These are phyloP conservation scores for Pollicipes pollicipes DNA, from an alignment of 1,140 invertebrate species.

Conservation along the genomic window DNA sequence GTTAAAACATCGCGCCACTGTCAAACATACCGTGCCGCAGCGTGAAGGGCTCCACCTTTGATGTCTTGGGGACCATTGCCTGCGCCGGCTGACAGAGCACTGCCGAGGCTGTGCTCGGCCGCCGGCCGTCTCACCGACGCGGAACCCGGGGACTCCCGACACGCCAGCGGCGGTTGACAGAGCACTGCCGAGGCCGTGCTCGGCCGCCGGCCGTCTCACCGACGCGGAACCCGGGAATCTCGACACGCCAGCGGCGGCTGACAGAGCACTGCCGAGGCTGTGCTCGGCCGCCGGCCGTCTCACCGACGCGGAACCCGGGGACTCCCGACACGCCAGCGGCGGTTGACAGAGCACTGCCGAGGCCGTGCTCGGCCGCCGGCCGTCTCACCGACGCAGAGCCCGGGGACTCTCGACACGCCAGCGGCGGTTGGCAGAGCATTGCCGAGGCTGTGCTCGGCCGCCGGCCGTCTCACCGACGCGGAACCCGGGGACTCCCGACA, in stretches of 20 bases:
- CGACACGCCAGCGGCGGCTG: too few relatives aligned
- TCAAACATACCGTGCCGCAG: neutral
- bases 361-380: neutral
- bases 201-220: too few relatives aligned
- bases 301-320: neutral
- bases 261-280: too few relatives aligned
- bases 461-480: conserved; percentile 60
- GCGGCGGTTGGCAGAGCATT: neutral
- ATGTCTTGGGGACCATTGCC: too few relatives aligned
- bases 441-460: neutral
- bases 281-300: neutral
- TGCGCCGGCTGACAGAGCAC: neutral
- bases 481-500: conserved; percentile 87
- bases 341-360: neutral
- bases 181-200: too few relatives aligned
- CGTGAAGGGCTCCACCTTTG: too few relatives aligned
- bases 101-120: neutral
- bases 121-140: conserved; percentile 60
- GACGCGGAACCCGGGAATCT: too few relatives aligned
- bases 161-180: too few relatives aligned
- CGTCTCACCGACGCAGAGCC: neutral
- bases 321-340: conserved; percentile 7
- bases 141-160: too few relatives aligned
- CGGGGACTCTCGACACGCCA: conserved; percentile 7
- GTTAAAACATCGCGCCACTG: conserved; percentile 6